These are phyloP conservation scores for Ceratina calcarata DNA, from an alignment of 1,140 invertebrate species.

Conservation along the genomic window DNA sequence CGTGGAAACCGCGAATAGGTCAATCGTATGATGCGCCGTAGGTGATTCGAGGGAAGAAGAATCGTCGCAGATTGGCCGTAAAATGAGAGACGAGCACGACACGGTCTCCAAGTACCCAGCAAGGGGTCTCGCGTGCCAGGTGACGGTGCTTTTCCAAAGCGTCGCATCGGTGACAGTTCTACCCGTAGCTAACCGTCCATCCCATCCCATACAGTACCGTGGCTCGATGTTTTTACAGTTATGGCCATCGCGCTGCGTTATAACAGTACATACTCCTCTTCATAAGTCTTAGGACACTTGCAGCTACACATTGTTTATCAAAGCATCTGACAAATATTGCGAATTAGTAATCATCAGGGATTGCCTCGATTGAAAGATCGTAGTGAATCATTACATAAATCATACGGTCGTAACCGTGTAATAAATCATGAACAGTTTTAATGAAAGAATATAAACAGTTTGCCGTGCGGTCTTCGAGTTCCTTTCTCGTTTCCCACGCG, in stretches of 20 bases:
- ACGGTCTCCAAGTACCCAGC: constrained; percentile 9
- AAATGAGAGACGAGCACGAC: background rate
- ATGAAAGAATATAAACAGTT: no score
- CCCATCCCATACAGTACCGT: constrained; percentile 3
- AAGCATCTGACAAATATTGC: no score
- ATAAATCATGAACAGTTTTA: no score
- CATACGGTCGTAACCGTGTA: no score
- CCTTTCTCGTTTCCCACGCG: no score
- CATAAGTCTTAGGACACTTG: background rate
- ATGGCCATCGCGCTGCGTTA: constrained; percentile 49
- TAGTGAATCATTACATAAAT: no score
- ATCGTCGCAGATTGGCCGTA: background rate
- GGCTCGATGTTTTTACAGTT: constrained; percentile 68
- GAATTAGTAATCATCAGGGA: no score
- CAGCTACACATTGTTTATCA: no score
- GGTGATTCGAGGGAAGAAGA: background rate
- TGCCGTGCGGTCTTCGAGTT: no score
- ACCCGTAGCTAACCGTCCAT: constrained; percentile 31
- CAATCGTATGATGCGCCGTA: background rate
- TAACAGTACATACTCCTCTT: constrained; percentile 61
- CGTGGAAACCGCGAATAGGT: no score
- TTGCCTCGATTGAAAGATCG: no score
- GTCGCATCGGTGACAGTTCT: constrained; percentile 44
- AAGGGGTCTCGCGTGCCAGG: constrained; percentile 58
- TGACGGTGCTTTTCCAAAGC: constrained; percentile 57